These are phyloP conservation scores for Deroplatys truncata DNA, from an alignment of 2,888 invertebrate species.

Conservation along the genomic window DNA sequence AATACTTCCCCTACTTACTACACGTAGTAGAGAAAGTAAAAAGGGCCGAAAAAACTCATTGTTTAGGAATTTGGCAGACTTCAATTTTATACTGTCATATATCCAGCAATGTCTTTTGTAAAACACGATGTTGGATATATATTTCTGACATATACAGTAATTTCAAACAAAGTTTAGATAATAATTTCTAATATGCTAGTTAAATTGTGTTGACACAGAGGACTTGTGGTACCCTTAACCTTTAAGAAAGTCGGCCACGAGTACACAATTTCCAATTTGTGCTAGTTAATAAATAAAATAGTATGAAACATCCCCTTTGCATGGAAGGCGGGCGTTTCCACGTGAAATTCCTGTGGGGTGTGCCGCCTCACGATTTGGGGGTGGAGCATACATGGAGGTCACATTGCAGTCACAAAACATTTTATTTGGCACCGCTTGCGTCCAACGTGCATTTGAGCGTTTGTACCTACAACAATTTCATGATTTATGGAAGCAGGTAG, in stretches of 20 bases:
- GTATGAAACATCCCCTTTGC: neutral
- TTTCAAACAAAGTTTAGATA: too few relatives aligned
- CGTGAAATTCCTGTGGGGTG: neutral
- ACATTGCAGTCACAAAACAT: neutral
- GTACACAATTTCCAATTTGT: neutral
- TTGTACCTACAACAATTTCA: neutral
- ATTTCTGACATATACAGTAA: too few relatives aligned
- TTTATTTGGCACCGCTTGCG: neutral
- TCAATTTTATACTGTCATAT: too few relatives aligned
- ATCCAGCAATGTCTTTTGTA: too few relatives aligned
- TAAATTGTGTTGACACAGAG: too few relatives aligned
- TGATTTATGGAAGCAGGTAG: neutral
- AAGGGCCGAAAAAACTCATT: too few relatives aligned
- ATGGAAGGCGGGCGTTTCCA: neutral
- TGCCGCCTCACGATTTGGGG: neutral
- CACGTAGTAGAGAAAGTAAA: too few relatives aligned
- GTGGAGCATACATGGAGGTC: neutral
- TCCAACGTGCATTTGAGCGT: neutral
- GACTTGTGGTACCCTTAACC: too few relatives aligned
- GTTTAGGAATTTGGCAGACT: too few relatives aligned
- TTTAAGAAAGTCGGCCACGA: neutral
- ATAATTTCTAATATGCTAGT: too few relatives aligned
- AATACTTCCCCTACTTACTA: too few relatives aligned
- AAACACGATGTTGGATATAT: too few relatives aligned
- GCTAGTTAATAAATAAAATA: neutral